phyloP scores from a whole-genome alignment of 2,888 invertebrate genomes.

The Alentia gelatinosa region DNA sequence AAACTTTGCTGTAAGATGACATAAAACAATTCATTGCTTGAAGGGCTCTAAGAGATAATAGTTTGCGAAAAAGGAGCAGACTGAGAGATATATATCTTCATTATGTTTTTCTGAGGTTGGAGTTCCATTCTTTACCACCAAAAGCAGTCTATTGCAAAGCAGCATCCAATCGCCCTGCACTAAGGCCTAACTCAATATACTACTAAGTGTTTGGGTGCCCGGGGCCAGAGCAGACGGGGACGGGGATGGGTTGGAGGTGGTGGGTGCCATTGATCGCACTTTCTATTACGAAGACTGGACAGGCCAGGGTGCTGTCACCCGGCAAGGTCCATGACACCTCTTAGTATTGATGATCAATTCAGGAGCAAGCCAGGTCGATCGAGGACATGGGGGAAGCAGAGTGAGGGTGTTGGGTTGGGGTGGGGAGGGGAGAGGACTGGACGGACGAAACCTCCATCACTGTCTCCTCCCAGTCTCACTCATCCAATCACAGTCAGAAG shows the following conservation, averaged over 20 bases:
- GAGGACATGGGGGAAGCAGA: too few species aligned
- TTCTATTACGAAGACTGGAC: neutral
- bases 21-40: too few species aligned
- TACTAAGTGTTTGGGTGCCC: neutral
- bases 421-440: neutral
- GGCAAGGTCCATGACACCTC: neutral
- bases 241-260: neutral
- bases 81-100: too few species aligned
- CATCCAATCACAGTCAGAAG: neutral
- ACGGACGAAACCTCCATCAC: neutral
- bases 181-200: slow-evolving; percentile 8
- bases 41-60: too few species aligned
- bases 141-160: too few species aligned
- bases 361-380: neutral
- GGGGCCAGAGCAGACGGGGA: neutral
- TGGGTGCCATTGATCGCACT: neutral
- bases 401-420: neutral
- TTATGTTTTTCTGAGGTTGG: too few species aligned
- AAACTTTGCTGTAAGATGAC: too few species aligned
- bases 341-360: neutral
- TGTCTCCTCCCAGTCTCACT: neutral
- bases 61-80: too few species aligned
- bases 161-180: neutral
- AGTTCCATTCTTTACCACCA: too few species aligned
- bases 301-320: neutral